A percentile compares a stretch with the other conserved stretches of the same genome.
These are phyloP conservation scores for Synergus laeviventris DNA, from an alignment of 2,888 invertebrate genomes.

Conservation along the genomic window DNA sequence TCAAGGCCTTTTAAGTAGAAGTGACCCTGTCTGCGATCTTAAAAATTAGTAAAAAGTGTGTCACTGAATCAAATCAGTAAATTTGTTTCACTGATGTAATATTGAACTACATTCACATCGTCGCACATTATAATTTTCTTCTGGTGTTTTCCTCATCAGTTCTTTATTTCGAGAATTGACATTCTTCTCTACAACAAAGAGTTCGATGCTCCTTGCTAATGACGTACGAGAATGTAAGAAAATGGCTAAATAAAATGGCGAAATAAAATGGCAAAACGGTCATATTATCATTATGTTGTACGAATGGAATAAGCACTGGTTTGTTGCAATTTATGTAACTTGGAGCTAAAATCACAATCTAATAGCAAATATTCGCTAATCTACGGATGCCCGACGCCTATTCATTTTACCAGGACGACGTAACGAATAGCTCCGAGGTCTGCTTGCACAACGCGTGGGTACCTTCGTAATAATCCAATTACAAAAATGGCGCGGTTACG, in stretches of 20 bases:
- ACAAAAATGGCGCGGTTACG: conserved; percentile 70
- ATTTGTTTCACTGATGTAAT: no score
- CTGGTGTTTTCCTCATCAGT: no score
- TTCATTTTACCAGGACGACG: conserved; percentile 59
- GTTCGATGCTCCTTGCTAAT: background rate
- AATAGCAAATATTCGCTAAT: conserved; percentile 13
- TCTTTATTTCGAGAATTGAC: background rate
- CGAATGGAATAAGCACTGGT: background rate
- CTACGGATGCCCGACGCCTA: conserved; percentile 48
- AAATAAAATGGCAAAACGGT: background rate
- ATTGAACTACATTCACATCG: no score
- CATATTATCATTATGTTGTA: background rate
- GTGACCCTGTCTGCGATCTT: background rate
- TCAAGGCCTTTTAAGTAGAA: background rate
- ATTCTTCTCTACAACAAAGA: conserved; percentile 1
- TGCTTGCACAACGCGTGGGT: conserved; percentile 67
- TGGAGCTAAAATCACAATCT: background rate
- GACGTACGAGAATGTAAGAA: background rate
- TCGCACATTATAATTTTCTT: no score
- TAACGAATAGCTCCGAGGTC: conserved; percentile 63
- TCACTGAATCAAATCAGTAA: no score
- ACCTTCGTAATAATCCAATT: conserved; percentile 71
- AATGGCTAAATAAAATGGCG: background rate
- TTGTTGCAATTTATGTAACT: conserved; percentile 2
- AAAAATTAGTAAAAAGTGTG: no score